phyloP scores from a whole-genome alignment of 1,140 invertebrate genomes.

The Drosophila equinoxialis region DNA sequence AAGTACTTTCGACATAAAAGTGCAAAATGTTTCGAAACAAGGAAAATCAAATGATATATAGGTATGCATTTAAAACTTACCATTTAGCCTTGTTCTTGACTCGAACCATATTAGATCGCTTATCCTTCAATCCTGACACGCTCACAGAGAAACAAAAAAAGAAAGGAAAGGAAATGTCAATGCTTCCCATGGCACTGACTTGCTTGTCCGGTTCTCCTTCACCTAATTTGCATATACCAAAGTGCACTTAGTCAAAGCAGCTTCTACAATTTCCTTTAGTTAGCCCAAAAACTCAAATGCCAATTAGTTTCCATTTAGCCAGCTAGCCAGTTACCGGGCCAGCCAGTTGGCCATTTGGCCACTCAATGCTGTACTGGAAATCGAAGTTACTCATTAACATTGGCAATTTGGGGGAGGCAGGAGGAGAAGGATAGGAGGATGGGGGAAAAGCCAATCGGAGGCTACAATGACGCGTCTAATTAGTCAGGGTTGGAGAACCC shows the following conservation, averaged over 20 bases:
- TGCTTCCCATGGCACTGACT: slow-evolving; percentile 5
- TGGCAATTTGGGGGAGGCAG: slow-evolving; percentile 43
- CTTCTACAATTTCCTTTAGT: slow-evolving; percentile 26
- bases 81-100: background rate
- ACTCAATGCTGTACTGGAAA: background rate
- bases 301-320: slow-evolving; percentile 68
- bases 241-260: slow-evolving; percentile 58
- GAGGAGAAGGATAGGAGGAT: too few species aligned
- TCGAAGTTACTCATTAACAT: slow-evolving; percentile 60
- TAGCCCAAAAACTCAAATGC: slow-evolving; percentile 61
- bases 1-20: too few species aligned
- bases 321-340: slow-evolving; percentile 22
- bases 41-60: too few species aligned
- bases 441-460: slow-evolving; percentile 71
- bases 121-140: background rate
- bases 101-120: background rate
- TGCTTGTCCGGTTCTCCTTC: slow-evolving; percentile 2
- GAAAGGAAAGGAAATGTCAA: background rate
- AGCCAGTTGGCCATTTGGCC: background rate
- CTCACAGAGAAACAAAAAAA: background rate
- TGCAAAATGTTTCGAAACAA: too few species aligned
- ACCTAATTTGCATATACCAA: slow-evolving; percentile 37
- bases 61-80: background rate
- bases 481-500: slow-evolving; percentile 56
- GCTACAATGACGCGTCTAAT: slow-evolving; percentile 77